These are phyloP conservation scores for Podabrus alpinus DNA, from an alignment of 2,888 invertebrate species.

Conservation along the genomic window DNA sequence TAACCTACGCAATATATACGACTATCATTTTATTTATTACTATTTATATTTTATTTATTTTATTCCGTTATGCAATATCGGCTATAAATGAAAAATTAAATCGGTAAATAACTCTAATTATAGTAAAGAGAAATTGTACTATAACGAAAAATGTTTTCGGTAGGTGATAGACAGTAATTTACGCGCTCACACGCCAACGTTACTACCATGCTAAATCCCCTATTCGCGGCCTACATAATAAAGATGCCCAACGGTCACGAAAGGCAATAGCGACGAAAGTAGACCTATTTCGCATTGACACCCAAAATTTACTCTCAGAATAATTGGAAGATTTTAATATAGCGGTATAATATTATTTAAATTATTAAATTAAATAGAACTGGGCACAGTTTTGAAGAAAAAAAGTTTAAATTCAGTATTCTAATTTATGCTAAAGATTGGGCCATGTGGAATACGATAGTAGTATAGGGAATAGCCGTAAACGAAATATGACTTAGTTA, in stretches of 20 bases:
- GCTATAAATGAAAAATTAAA: not conserved
- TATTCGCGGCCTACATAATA: slow-evolving; percentile 14
- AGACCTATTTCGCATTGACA: slow-evolving; percentile 19
- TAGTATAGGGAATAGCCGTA: not conserved
- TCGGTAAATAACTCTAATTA: not conserved
- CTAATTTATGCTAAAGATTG: not conserved
- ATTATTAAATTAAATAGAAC: not conserved
- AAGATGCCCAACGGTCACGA: slow-evolving; percentile 20
- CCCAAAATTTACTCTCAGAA: not conserved
- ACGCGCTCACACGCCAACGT: slow-evolving; percentile 11
- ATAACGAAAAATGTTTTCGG: slow-evolving; percentile 11
- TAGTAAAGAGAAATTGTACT: slow-evolving; percentile 8
- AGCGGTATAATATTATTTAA: not conserved
- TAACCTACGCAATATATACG: not conserved
- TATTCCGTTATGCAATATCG: not conserved
- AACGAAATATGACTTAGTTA: not conserved
- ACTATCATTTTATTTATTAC: not conserved
- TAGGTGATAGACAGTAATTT: slow-evolving; percentile 21
- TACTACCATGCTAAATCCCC: slow-evolving; percentile 10
- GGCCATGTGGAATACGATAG: not conserved
- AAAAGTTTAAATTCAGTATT: not conserved
- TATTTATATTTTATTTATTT: not conserved
- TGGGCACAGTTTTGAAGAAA: no score
- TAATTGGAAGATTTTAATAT: not conserved
- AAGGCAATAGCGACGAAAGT: slow-evolving; percentile 9